Percentiles rank a stretch among this genome's conserved stretches.
phyloP scores from a whole-genome alignment of 1,140 invertebrate genomes.

The Saccostrea cuccullata region DNA sequence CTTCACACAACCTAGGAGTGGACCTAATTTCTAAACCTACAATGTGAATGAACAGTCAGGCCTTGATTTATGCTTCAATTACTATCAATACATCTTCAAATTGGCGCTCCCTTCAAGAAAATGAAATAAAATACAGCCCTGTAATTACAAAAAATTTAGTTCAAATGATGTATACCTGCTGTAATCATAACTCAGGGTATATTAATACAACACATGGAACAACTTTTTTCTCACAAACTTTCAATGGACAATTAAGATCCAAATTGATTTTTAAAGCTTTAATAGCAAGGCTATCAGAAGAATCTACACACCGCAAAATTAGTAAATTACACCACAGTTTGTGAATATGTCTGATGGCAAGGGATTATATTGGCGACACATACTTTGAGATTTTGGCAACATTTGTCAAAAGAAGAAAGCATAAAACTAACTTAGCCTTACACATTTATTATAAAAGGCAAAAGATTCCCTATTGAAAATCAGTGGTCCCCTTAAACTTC shows the following conservation, averaged over 20 bases:
- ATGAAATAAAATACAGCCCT: constrained; percentile 30
- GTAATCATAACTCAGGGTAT: neutral
- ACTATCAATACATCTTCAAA: constrained; percentile 33
- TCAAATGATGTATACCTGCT: constrained; percentile 23
- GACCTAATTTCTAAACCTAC: neutral
- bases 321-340: neutral
- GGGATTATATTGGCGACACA: constrained; percentile 16
- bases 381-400: neutral
- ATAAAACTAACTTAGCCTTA: constrained; percentile 2
- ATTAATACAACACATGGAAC: neutral
- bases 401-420: neutral
- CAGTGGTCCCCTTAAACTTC: neutral
- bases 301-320: constrained; percentile 13
- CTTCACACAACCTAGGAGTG: neutral
- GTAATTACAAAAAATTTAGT: neutral
- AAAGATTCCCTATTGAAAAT: constrained; percentile 7
- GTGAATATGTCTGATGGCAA: neutral
- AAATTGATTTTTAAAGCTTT: constrained; percentile 35
- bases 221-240: constrained; percentile 20
- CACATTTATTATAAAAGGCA: neutral
- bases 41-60: constrained; percentile 1
- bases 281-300: neutral
- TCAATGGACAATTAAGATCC: constrained; percentile 14
- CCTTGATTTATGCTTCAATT: constrained; percentile 34
- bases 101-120: neutral